phyloP scores from a whole-genome alignment of 2,888 invertebrate genomes.

The Phaonia tiefii region DNA sequence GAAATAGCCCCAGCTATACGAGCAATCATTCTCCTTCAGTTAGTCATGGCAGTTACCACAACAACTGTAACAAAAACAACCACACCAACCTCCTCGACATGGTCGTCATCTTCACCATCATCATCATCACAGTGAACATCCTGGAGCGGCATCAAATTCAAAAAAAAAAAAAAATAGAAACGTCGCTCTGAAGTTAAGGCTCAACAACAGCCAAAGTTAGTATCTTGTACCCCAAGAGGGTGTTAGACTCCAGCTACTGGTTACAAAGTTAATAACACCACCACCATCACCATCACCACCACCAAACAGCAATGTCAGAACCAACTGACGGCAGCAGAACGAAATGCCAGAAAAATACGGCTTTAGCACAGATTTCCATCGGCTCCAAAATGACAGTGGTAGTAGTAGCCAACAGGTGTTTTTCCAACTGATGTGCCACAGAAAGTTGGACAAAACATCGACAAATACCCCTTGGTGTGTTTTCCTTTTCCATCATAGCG shows the following conservation, averaged over 20 bases:
- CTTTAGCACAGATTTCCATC: slow-evolving; percentile 41
- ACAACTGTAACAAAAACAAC: slow-evolving; percentile 25
- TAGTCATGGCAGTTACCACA: slow-evolving; percentile 38
- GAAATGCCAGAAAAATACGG: slow-evolving; percentile 11
- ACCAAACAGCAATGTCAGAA: neutral
- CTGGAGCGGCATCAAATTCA: slow-evolving; percentile 53
- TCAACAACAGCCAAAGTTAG: too few species aligned
- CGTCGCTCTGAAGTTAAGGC: slow-evolving; percentile 40
- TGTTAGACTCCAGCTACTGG: slow-evolving; percentile 63
- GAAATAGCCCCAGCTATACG: too few species aligned
- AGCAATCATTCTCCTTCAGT: slow-evolving; percentile 41
- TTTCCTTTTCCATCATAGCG: neutral
- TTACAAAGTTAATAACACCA: slow-evolving; percentile 34
- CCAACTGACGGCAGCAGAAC: neutral
- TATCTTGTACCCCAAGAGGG: slow-evolving; percentile 60
- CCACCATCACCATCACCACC: neutral
- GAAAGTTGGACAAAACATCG: slow-evolving; percentile 31
- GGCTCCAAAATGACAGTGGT: slow-evolving; percentile 59
- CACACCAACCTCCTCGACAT: slow-evolving; percentile 35
- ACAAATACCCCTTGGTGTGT: slow-evolving; percentile 23
- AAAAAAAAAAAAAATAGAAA: slow-evolving; percentile 15
- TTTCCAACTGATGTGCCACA: slow-evolving; percentile 44
- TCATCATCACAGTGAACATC: slow-evolving; percentile 55
- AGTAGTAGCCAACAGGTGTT: slow-evolving; percentile 66
- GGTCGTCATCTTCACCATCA: slow-evolving; percentile 21